Base-by-base conservation (phyloP, 1,140 invertebrate species). In the Teleopsis dalmanni region DNA sequence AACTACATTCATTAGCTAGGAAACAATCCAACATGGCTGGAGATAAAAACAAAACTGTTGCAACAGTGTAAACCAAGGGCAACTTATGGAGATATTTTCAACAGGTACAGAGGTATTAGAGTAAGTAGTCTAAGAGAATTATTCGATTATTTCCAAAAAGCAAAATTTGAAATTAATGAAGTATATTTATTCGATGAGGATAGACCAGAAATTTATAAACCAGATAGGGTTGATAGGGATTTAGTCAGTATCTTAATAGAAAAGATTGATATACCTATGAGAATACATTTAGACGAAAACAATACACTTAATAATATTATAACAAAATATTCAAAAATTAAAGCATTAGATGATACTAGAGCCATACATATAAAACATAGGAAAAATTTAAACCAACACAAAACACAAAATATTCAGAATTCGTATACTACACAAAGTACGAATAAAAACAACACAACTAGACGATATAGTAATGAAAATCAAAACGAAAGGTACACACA, bases 271-370 rank as follows among this genome's bases (percentile, higher is more conserved):
- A n/a, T n/a, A 14, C 5, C 22, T 27, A 11, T 11, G 4, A 43
- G 41, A 43, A 16, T 16, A 8, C 41, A 43, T 18, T 14, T 43
- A 26, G 22, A 26, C 4, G 13, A 26, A 6, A 14, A 16, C 7
- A 18, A 13, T 27, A 9, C 41, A 6, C 5, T 14, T n/a, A 27
- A 26, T 13, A 13, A 7, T 16, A 22, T 43, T 27, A 6, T 27
- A 27, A 43, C 22, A 14, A 43, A 43, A 43, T 43, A 43, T 18
- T 27, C 9, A 26, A 26, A 16, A 27, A 9, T 43, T 26, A 43
- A 27, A 8, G 26, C 26, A 8, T 18, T 43, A 14, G 26, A 29
- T 27, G 41, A 43, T n/a, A n/a, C n/a, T n/a, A n/a, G n/a, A n/a
- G n/a, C n/a, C n/a, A n/a, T n/a, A n/a, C n/a, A n/a, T n/a, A n/a